Evolutionary conservation across 1,140 invertebrate genomes (phyloP), one percentile per base, ranked within the genome.

Genomic region (Ganaspis sp.): DNA sequence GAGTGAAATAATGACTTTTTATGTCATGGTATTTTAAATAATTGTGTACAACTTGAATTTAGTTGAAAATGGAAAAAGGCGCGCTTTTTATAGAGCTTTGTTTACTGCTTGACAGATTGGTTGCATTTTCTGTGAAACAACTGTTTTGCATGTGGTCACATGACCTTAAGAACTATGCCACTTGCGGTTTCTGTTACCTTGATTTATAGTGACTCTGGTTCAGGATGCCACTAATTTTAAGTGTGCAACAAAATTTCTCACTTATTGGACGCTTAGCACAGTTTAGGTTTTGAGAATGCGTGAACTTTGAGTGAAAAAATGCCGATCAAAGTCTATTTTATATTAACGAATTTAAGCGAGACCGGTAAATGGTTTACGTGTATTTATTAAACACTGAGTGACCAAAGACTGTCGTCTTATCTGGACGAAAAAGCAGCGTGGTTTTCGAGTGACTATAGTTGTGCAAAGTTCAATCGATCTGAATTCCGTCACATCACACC

Each of bases 401-500:
- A 26, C 21, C 58, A 64, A 64, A 23, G 58, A 64, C 58, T 64
- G 58, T 64, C 58, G 58, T 26, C 58, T 64, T 64, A 64, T 64
- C 58, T 29, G 23, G 29, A 26, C 21, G 23, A 64, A 64, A 64
- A 64, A 64, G 23, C 58, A 64, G 58, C 58, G 58, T 64, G 58
- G 58, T 64, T 64, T 29, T 26, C 58, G 23, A 15, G 23, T 64
- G 58, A 8, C 17, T 26, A 6, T n/a, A 29, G 11, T 34, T 29
- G 58, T 29, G 58, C 58, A 64, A 64, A 64, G 58, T 64, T 64
- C 58, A 64, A 64, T 64, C 58, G 58, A 64, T 64, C 23, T 29
- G 58, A 64, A 34, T 64, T 64, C 23, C 58, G 58, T 64, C 58
- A 64, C 58, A 64, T 34, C 58, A 64, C 58, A 64, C 23, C 58